Percentiles rank a stretch among this genome's conserved stretches.
Evolutionary conservation across 2,888 invertebrate species (phyloP).

Genomic region (Lymantria dispar): DNA sequence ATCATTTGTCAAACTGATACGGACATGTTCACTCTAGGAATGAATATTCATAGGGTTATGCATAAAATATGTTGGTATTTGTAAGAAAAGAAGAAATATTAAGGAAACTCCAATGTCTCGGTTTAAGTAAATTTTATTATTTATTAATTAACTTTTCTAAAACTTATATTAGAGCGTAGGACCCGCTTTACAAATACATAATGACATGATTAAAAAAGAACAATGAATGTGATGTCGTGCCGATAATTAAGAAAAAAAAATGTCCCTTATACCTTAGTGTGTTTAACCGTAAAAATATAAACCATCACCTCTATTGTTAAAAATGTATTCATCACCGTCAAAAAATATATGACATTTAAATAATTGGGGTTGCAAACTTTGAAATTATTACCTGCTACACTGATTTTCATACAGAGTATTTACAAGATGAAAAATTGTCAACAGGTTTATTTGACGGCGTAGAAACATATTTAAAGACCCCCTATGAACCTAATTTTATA

Average conservation of each 20-base stretch:
- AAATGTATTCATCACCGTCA: background rate
- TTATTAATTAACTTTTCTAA: conserved; percentile 14
- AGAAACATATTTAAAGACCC: background rate
- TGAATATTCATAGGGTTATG: no score
- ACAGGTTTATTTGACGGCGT: background rate
- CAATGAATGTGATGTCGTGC: background rate
- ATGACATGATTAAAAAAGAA: background rate
- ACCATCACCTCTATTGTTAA: background rate
- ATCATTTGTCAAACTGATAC: no score
- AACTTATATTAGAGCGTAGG: conserved; percentile 26
- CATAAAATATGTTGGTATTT: no score
- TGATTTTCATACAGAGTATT: no score
- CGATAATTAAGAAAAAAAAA: background rate
- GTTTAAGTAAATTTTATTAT: conserved; percentile 12
- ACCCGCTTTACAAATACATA: conserved; percentile 29
- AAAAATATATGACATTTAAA: no score
- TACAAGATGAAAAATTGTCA: no score
- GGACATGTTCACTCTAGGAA: no score
- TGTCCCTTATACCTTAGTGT: background rate
- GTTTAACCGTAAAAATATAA: background rate
- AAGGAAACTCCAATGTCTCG: no score
- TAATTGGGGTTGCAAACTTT: no score
- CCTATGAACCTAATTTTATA: background rate
- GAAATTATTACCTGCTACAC: no score
- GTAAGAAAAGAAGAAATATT: no score